Evolutionary conservation across 2,888 invertebrate genomes (phyloP), one percentile per base, ranked within the genome.

Genomic region (Mamestra brassicae): DNA sequence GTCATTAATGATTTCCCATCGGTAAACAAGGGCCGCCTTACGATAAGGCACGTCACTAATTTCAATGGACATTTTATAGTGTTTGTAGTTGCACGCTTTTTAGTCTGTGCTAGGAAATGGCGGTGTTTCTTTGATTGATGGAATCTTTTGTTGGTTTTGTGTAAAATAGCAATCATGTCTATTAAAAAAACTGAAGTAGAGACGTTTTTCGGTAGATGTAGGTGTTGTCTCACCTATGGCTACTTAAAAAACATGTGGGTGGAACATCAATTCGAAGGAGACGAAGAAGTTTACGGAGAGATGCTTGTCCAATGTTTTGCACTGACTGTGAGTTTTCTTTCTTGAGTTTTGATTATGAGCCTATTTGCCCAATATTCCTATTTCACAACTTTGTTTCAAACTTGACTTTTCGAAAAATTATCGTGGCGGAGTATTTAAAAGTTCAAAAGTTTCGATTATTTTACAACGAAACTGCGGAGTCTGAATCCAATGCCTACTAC

Each of bases 281-380:
- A 88, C 3, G 42, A 58, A 0, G 93, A 93, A 89, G 84, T 92
- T 15, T 95, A 93, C 67, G 95, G 93, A 0, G 88, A 92, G 67
- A 94, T 95, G 93, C 80, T 95, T 3, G 83, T 87, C 3, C 88
- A 95, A 71, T 95, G 95, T 85, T 95, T 94, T 86, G 85, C 87
- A 15, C 81, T 95, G 38, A 76, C 89, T 77, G 95, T 95, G 83
- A 93, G 92, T 74, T 65, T 70, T 71, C 65, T 72, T 80, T 77
- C 66, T 64, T n/a, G 61, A 26, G 70, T 71, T 76, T 55, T 81
- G 71, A 60, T 72, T 62, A 84, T 13, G 36, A 80, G 86, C 36
- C 76, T 81, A 85, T 87, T 80, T 72, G 78, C 84, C 72, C 79
- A 82, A 72, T 57, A 65, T 76, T 69, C 60, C 54, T 81, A 45